Conservation (phyloP, 2,888 invertebrate genomes). For the Pyrgus malvae region DNA sequence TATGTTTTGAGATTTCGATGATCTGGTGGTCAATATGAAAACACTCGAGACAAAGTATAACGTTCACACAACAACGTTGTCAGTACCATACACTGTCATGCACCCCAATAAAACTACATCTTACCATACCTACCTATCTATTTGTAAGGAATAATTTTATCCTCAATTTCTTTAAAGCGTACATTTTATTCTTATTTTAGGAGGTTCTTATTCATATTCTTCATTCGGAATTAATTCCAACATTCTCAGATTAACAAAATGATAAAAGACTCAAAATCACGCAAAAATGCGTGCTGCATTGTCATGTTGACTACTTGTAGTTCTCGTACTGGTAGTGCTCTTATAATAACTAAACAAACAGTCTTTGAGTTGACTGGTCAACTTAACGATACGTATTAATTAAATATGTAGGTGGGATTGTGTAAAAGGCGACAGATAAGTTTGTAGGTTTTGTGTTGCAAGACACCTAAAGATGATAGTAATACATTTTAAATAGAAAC, state of each 20-base stretch:
- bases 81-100: conserved; percentile 47
- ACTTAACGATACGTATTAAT: conserved; percentile 48
- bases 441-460: conserved; percentile 10
- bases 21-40: conserved; percentile 1
- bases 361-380: conserved; percentile 76
- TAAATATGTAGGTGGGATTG: conserved; percentile 69
- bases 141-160: conserved; percentile 73
- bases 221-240: conserved; percentile 41
- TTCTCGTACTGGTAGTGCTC: conserved; percentile 18
- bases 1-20: neutral
- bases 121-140: conserved; percentile 77
- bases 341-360: conserved; percentile 77
- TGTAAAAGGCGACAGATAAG: conserved; percentile 43
- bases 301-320: conserved; percentile 31
- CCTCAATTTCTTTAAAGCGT: conserved; percentile 80
- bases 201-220: conserved; percentile 71
- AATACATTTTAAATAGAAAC: neutral
- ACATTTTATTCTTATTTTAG: conserved; percentile 79
- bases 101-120: conserved; percentile 66
- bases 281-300: conserved; percentile 39
- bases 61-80: conserved; percentile 21
- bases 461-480: neutral
- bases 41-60: conserved; percentile 17
- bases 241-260: conserved; percentile 51
- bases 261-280: conserved; percentile 26